Evolutionary conservation across 1,140 invertebrate species (phyloP), one percentile per base, ranked within the genome.

Genomic region (Trichonephila clavata): DNA sequence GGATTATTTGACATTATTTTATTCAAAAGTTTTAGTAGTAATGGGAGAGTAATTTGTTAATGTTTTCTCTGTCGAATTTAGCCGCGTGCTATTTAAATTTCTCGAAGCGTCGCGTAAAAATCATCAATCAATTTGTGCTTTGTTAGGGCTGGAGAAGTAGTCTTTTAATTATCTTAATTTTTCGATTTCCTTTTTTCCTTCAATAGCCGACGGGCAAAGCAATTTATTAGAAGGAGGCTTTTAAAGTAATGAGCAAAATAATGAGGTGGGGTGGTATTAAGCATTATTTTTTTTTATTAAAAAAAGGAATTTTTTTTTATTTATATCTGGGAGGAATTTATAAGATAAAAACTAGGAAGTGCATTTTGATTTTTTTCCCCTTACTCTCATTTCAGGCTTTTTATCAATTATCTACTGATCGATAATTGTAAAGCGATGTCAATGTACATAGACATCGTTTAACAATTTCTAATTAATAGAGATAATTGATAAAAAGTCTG

Each of bases 161-260:
- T 32, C 71, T 77, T 77, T 77, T 77, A 77, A 77, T 77, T 77
- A 77, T 77, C 71, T 77, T 77, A 77, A 77, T 77, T 77, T 77
- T 77, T 77, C 71, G 32, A 39, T 77, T 77, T 32, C 32, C 27
- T 77, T 77, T 16, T 71, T 18, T 71, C 24, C 24, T 71, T 71
- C 16, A 6, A 24, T 77, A 6, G 27, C 27, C 4, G 71, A 77
- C 71, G 27, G 24, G 71, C 24, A 32, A 77, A 27, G 71, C 71
- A 77, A 77, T 77, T 77, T 77, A 77, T 77, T 77, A 77, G 32
- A 77, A 77, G 32, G 71, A 77, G 32, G 71, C 71, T 77, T 77
- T 77, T 77, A 77, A 77, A 77, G 32, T 77, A 77, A 77, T 77
- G 71, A 77, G 32, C 4, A 39, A 77, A 77, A 27, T 77, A 77